phyloP scores from a whole-genome alignment of 2,113 vertebrate species.

The Engystomops pustulosus region DNA sequence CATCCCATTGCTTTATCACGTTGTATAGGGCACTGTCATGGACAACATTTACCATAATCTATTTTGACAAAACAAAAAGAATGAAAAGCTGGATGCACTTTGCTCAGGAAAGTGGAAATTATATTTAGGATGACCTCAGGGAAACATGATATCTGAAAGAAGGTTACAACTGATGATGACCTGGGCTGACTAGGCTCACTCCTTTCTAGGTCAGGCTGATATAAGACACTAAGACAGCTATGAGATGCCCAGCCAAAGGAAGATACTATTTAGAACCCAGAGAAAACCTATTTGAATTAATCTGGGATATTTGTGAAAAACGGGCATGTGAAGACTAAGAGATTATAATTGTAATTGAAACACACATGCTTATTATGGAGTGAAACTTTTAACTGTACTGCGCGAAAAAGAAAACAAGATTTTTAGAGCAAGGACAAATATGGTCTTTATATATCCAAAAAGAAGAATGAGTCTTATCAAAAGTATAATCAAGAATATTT shows the following conservation, averaged over 20 bases:
- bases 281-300: neutral
- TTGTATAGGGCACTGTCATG: conserved; percentile 13
- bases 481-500: too few relatives aligned
- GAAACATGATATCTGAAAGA: conserved; percentile 65
- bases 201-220: conserved; percentile 84
- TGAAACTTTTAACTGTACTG: too few relatives aligned
- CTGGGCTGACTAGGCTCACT: conserved; percentile 64
- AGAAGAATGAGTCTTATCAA: too few relatives aligned
- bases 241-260: conserved; percentile 73
- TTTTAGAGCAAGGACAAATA: too few relatives aligned
- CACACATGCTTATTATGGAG: neutral
- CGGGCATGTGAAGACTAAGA: neutral
- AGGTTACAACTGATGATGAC: conserved; percentile 65
- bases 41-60: conserved; percentile 60
- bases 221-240: conserved; percentile 78
- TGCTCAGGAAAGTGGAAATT: conserved; percentile 65
- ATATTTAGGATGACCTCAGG: conserved; percentile 67
- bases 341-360: neutral
- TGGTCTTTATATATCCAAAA: too few relatives aligned
- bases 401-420: too few relatives aligned
- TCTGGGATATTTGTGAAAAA: neutral
- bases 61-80: conserved; percentile 76
- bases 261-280: conserved; percentile 44
- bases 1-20: neutral
- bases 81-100: conserved; percentile 72